Evolutionary conservation across 1,140 invertebrate genomes (phyloP), one percentile per base, ranked within the genome.

Genomic region (Polyergus mexicanus): DNA sequence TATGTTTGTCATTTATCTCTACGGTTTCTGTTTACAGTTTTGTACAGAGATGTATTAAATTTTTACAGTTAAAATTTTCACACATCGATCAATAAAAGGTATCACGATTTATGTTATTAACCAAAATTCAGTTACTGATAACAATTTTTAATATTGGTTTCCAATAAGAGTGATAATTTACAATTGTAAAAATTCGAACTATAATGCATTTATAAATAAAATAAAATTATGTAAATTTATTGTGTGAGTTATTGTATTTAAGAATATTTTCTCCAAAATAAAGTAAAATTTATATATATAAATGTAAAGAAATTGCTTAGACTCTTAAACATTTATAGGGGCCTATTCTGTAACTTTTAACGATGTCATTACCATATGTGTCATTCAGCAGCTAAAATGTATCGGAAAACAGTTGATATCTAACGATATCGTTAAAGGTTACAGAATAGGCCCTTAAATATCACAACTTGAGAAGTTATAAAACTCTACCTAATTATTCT

Each of bases 31-130:
- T 7, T n/a, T 58, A 81, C 54, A n/a, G 3, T n/a, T 28, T 28
- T 28, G 1, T 28, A 28, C 25, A 28, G 3, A 32, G 3, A 7
- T 1, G 10, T 72, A 81, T 71, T 22, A 58, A 28, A 58, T 25
- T 66, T 66, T 78, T 81, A 69, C 2, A 41, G 44, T 56, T 80
- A 81, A 19, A 11, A 58, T 44, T 71, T 16, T 32, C 38, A 7
- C 7, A 13, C 16, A n/a, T 22, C 44, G 10, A 19, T 3, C 7
- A 44, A 72, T 72, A 58, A 81, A 71, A 7, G 7, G 47, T 69
- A 54, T 81, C 22, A 4, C 16, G 22, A 58, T 47, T 72, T 58
- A 22, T 19, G 13, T 38, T 35, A 72, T 10, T 58, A 25, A 69
- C n/a, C 22, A 7, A 47, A 72, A 60, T n/a, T 47, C 13, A 35